Evolutionary conservation across 2,888 invertebrate genomes (phyloP).

Genomic region (Dorcus hopei): DNA sequence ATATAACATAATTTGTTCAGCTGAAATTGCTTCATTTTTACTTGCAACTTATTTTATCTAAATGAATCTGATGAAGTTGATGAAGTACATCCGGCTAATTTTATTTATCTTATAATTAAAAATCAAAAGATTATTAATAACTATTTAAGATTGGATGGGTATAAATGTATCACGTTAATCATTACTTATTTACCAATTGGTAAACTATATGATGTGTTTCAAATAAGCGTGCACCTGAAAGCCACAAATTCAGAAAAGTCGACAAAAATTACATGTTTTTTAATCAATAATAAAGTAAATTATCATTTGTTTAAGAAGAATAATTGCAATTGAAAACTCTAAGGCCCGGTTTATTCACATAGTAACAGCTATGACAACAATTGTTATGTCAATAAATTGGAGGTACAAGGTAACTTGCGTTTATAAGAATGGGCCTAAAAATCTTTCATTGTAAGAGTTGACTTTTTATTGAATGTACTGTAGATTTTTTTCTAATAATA

Average conservation of each 20-base stretch:
- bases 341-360: too few relatives aligned
- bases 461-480: too few relatives aligned
- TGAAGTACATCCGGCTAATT: not conserved
- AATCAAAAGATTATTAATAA: not conserved
- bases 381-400: too few relatives aligned
- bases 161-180: not conserved
- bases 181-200: not conserved
- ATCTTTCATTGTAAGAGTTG: too few relatives aligned
- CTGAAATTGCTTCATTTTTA: not conserved
- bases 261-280: too few relatives aligned
- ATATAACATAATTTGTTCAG: not conserved
- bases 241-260: not conserved
- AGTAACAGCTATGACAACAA: too few relatives aligned
- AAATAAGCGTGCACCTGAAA: slow-evolving; percentile 3
- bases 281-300: too few relatives aligned
- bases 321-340: too few relatives aligned
- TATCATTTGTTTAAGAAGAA: too few relatives aligned
- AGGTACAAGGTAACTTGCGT: too few relatives aligned
- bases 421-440: too few relatives aligned
- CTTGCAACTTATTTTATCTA: not conserved
- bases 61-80: not conserved
- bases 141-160: not conserved
- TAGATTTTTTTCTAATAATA: too few relatives aligned
- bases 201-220: slow-evolving; percentile 3
- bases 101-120: not conserved